Percentiles rank a stretch among this genome's conserved stretches.
Conservation (phyloP, 2,888 invertebrate genomes). For the Apeira syringaria region DNA sequence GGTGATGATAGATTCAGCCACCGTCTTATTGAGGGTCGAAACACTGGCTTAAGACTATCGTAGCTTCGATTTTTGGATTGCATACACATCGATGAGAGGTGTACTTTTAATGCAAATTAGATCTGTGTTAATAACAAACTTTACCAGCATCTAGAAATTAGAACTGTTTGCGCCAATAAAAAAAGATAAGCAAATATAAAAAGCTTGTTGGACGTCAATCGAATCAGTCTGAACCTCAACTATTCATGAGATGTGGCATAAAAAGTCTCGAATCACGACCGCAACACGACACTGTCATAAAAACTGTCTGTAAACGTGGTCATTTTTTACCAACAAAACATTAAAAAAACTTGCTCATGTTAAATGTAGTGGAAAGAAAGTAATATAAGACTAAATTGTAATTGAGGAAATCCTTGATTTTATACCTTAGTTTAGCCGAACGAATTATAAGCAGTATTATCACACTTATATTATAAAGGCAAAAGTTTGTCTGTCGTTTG, state of each 20-base stretch:
- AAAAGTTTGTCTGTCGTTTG: too few species aligned
- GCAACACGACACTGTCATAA: constrained; percentile 17
- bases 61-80: too few species aligned
- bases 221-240: constrained; percentile 37
- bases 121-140: constrained; percentile 15
- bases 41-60: too few species aligned
- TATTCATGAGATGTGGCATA: constrained; percentile 36
- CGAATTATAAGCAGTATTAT: too few species aligned
- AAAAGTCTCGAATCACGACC: constrained; percentile 36
- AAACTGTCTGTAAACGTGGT: constrained; percentile 3
- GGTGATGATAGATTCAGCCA: too few species aligned
- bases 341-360: not conserved
- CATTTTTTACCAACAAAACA: not conserved
- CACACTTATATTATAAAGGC: too few species aligned
- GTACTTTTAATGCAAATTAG: constrained; percentile 7
- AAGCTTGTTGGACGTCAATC: constrained; percentile 32
- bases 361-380: not conserved
- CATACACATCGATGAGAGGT: too few species aligned
- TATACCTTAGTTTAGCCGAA: not conserved
- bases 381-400: not conserved
- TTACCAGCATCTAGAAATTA: constrained; percentile 11
- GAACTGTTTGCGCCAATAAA: constrained; percentile 17
- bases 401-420: not conserved
- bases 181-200: constrained; percentile 29
- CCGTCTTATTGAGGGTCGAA: too few species aligned